phyloP scores from a whole-genome alignment of 2,113 vertebrate species.

The Pyrgilauda ruficollis region DNA sequence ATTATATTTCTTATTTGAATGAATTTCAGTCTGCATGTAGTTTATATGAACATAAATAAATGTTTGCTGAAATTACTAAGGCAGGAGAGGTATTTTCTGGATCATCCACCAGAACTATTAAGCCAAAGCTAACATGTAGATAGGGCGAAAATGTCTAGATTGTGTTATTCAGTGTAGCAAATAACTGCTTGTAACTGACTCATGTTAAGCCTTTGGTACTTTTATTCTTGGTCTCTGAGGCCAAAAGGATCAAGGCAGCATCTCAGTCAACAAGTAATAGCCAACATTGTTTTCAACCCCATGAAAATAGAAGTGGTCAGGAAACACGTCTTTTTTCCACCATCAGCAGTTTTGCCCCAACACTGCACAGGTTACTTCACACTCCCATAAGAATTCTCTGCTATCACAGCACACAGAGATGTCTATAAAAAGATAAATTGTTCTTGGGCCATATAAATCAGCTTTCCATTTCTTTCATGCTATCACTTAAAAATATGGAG shows the following conservation, averaged over 20 bases:
- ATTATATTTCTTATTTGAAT: not conserved
- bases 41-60: not conserved
- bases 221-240: not conserved
- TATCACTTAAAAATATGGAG: not conserved
- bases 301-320: not conserved
- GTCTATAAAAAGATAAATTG: not conserved
- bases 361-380: not conserved
- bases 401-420: not conserved
- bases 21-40: not conserved
- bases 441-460: not conserved
- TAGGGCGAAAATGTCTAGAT: not conserved
- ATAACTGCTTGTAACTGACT: not conserved
- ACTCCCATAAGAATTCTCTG: not conserved
- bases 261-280: not conserved
- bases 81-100: conserved; percentile 13
- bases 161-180: not conserved
- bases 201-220: not conserved
- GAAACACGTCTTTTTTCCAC: not conserved
- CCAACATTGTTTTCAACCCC: not conserved
- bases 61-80: not conserved
- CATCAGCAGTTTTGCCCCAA: not conserved
- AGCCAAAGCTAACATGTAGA: not conserved
- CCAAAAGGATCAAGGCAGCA: not conserved
- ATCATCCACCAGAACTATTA: not conserved
- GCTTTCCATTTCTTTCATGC: not conserved